Conservation (phyloP, 2,797 vertebrate species). For the Tangara arthus region DNA sequence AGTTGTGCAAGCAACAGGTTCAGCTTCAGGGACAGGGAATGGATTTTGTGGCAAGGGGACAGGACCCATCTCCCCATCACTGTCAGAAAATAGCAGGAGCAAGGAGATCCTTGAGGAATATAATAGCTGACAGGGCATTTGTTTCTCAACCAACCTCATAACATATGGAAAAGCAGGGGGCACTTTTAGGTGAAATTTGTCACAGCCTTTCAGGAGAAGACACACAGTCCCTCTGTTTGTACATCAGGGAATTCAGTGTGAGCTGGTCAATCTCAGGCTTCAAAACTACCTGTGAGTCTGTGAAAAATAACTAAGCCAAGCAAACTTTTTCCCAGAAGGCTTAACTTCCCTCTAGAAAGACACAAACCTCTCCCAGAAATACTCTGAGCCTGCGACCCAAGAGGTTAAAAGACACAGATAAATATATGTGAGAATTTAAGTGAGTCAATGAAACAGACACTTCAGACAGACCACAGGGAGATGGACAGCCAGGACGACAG, state of each 20-base stretch:
- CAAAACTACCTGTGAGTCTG: not conserved
- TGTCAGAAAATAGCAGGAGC: not conserved
- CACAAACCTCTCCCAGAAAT: not conserved
- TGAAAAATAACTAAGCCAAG: not conserved
- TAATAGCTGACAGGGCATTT: not conserved
- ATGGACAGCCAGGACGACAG: not conserved
- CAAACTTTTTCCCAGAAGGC: not conserved
- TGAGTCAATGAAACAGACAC: not conserved
- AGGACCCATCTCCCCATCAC: not conserved
- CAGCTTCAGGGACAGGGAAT: not conserved
- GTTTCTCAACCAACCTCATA: not conserved
- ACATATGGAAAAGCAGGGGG: not conserved
- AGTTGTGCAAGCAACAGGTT: not conserved
- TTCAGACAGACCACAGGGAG: not conserved
- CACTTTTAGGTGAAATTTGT: not conserved
- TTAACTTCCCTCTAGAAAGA: not conserved
- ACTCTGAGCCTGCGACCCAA: not conserved
- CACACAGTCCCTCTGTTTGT: not conserved
- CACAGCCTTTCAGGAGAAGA: not conserved
- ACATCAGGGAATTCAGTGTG: not conserved
- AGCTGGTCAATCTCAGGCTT: not conserved
- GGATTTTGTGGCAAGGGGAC: not conserved
- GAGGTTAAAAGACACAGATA: not conserved
- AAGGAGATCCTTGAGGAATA: not conserved
- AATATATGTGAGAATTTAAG: not conserved